Percentiles rank a stretch among this genome's conserved stretches.
Conservation (phyloP, 1,140 invertebrate species). For the Caenorhabditis remanei region DNA sequence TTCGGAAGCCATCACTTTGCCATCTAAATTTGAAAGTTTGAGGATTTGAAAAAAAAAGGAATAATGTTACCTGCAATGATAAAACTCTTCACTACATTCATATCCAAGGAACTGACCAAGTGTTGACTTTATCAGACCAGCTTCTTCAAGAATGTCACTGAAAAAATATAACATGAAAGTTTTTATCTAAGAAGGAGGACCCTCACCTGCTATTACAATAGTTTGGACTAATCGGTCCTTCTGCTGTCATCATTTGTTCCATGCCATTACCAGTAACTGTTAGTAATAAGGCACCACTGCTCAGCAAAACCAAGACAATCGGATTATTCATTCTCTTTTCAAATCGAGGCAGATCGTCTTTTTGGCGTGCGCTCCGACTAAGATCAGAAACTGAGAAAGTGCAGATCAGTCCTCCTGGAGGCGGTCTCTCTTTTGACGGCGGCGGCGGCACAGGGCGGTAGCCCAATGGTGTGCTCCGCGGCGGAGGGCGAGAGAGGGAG, state of each 20-base stretch:
- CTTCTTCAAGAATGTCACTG: slow-evolving; percentile 65
- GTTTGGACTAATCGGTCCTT: slow-evolving; percentile 66
- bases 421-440: slow-evolving; percentile 45
- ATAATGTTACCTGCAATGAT: slow-evolving; percentile 67
- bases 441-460: slow-evolving; percentile 29
- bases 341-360: slow-evolving; percentile 38
- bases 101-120: slow-evolving; percentile 76
- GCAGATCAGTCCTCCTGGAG: slow-evolving; percentile 32
- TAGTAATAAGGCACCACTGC: slow-evolving; percentile 42
- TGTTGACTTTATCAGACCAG: slow-evolving; percentile 68
- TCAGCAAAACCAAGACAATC: slow-evolving; percentile 8
- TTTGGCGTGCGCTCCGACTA: slow-evolving; percentile 35
- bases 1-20: slow-evolving; percentile 75
- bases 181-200: neutral
- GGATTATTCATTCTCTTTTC: slow-evolving; percentile 37
- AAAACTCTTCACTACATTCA: slow-evolving; percentile 75
- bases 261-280: slow-evolving; percentile 34
- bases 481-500: slow-evolving; percentile 1
- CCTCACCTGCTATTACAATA: slow-evolving; percentile 70
- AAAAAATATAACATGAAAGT: neutral
- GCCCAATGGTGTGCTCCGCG: slow-evolving; percentile 18
- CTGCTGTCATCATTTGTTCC: slow-evolving; percentile 13
- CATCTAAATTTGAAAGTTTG: slow-evolving; percentile 75
- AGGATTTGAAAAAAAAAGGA: neutral
- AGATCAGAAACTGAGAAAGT: slow-evolving; percentile 55